Percentiles rank a stretch among this genome's conserved stretches.
phyloP scores from a whole-genome alignment of 2,888 invertebrate species.

The Drosophila eohydei region DNA sequence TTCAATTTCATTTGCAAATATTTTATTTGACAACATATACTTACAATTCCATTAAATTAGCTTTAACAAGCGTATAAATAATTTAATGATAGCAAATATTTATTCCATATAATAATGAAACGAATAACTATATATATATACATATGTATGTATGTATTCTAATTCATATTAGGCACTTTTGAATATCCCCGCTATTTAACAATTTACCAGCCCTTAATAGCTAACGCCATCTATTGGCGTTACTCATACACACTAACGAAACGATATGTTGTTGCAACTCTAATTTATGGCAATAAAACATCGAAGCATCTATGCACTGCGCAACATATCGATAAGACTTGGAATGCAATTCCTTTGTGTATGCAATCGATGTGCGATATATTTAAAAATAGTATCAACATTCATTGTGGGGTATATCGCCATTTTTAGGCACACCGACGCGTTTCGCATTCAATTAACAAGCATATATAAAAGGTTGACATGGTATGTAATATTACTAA shows the following conservation, averaged over 20 bases:
- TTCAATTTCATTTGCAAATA: background rate
- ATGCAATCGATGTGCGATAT: slow-evolving; percentile 52
- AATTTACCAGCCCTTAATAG: background rate
- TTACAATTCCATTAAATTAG: background rate
- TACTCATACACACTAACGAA: no score
- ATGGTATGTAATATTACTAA: slow-evolving; percentile 35
- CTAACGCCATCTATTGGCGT: slow-evolving; percentile 4
- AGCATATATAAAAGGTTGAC: background rate
- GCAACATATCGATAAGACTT: slow-evolving; percentile 19
- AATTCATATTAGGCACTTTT: background rate
- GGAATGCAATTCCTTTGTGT: slow-evolving; percentile 1
- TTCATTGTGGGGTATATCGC: slow-evolving; percentile 39
- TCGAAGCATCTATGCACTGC: background rate
- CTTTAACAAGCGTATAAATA: background rate
- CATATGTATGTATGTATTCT: background rate
- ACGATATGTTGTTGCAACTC: background rate
- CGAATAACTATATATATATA: no score
- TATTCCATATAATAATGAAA: no score
- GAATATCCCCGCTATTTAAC: background rate
- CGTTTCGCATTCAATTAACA: slow-evolving; percentile 18
- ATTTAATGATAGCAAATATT: background rate
- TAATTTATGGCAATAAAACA: background rate
- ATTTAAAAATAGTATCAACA: slow-evolving; percentile 57
- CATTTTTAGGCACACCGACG: slow-evolving; percentile 47
- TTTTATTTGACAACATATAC: background rate